Base-by-base conservation (phyloP, 2,888 invertebrate species). In the Tenodera sinensis region DNA sequence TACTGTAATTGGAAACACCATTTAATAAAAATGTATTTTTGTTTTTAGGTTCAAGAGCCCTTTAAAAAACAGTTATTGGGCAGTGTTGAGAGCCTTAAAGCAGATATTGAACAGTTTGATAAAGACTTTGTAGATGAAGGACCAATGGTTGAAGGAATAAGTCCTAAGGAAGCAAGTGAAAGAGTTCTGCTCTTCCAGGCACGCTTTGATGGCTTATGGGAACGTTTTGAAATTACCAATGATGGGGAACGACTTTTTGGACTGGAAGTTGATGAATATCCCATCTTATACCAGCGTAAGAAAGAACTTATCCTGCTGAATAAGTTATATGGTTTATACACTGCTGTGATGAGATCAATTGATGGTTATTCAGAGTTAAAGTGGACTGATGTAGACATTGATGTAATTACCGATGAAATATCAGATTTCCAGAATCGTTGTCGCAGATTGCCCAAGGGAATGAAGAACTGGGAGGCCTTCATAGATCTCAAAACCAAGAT, bases 381-480 rank as follows among this genome's bases (percentile, higher is more conserved):
- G 0, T 98, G 98, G 98, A 93, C 94, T 9, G 97, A 97, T 89
- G 96, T 98, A 89, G 96, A 98, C 92, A 97, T 97, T 91, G 97
- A 97, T 92, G 94, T 95, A 89, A 98, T 98, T 90, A 96, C 96
- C 90, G 93, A 95, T 0, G 98, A 98, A 92, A 93, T 98, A 88
- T 93, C 95, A 20, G 98, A 98, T 85, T 98, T 98, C 92, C 97
- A 98, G 93, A 94, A 96, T 91, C 96, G 98, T 92, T 98, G 97
- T 92, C 96, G 97, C 30, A 96, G 96, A 92, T 93, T 98, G 87
- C 98, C 98, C 0, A 97, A 95, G 93, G 97, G 95, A 0, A 96
- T 98, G 96, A 97, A 97, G 92, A 96, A 97, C 88, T 98, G 98
- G 98, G 97, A 97, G 0, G 98, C 98, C 0, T 98, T 94, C 92